Evolutionary conservation across 2,888 invertebrate genomes (phyloP).

Genomic region (Rhogogaster chlorosoma): DNA sequence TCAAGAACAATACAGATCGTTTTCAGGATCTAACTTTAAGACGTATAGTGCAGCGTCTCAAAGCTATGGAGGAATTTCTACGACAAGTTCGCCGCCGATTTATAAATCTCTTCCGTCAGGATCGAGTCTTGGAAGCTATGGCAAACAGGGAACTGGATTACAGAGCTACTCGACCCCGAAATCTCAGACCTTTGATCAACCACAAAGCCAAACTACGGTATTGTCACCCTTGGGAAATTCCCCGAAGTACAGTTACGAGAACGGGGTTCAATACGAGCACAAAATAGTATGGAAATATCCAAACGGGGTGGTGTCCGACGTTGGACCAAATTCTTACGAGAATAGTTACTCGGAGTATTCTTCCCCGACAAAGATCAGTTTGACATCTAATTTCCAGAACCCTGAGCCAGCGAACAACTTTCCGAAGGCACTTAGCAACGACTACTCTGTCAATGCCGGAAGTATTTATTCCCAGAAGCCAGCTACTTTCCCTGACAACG

Average conservation of each 20-base stretch:
- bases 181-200: neutral
- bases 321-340: constrained; percentile 69
- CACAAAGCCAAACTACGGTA: constrained; percentile 23
- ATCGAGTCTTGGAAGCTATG: neutral
- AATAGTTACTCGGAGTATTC: constrained; percentile 58
- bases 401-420: constrained; percentile 38
- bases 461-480: constrained; percentile 72
- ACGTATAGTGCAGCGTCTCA: neutral
- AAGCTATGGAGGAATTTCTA: neutral
- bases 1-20: neutral
- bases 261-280: constrained; percentile 73
- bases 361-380: constrained; percentile 11
- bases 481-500: constrained; percentile 69
- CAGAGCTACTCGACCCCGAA: constrained; percentile 37
- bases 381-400: neutral
- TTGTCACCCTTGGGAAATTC: constrained; percentile 56
- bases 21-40: constrained; percentile 13
- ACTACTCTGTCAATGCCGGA: constrained; percentile 56
- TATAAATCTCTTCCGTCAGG: constrained; percentile 8
- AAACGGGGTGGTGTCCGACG: constrained; percentile 71
- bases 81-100: neutral
- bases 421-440: constrained; percentile 59
- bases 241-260: constrained; percentile 71
- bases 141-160: neutral
- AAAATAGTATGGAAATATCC: constrained; percentile 76